Conservation (phyloP, 2,113 vertebrate genomes). For the Lophotis ruficrista region DNA sequence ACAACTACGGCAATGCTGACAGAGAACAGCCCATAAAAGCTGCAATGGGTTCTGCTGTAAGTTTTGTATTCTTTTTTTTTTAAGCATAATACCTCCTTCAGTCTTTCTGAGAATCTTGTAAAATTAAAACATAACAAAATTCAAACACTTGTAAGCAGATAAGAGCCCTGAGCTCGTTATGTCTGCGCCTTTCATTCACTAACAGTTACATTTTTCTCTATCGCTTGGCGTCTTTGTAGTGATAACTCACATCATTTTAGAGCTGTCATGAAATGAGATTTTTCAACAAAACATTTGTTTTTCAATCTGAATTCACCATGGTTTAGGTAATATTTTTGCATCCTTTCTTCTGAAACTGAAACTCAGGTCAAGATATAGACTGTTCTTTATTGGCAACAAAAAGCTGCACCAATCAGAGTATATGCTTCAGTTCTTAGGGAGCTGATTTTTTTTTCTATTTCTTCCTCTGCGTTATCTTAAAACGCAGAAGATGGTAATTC, state of each 20-base stretch:
- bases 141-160: not conserved
- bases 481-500: slow-evolving; percentile 35
- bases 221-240: not conserved
- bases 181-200: not conserved
- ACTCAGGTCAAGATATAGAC: not conserved
- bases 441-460: not conserved
- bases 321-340: not conserved
- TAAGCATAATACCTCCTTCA: not conserved
- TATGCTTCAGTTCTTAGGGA: not conserved
- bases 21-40: not conserved
- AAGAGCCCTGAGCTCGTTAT: not conserved
- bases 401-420: not conserved
- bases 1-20: rapidly evolving
- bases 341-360: not conserved
- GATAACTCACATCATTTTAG: not conserved
- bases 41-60: not conserved
- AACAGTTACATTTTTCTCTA: not conserved
- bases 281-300: slow-evolving; percentile 17
- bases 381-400: not conserved
- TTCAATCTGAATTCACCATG: not conserved
- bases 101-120: not conserved
- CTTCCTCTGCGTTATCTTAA: not conserved
- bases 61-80: not conserved
- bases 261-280: not conserved
- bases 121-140: slow-evolving; percentile 1